phyloP scores from a whole-genome alignment of 2,113 vertebrate genomes.

The Gasterosteus aculeatus region DNA sequence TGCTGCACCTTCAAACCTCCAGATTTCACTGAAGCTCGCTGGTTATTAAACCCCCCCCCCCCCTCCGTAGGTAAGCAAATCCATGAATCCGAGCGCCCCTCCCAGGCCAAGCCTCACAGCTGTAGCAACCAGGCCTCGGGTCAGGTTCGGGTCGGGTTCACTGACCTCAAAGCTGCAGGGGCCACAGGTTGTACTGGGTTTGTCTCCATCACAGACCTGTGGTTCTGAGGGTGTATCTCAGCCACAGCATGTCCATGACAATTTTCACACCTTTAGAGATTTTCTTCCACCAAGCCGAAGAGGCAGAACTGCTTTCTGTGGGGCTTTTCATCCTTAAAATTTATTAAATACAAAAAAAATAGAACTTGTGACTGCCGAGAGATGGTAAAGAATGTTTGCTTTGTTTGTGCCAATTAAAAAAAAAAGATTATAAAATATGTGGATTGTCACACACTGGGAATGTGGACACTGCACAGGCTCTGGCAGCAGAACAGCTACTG shows the following conservation, averaged over 20 bases:
- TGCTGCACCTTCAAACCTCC: slow-evolving; percentile 49
- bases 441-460: neutral
- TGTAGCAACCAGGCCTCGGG: slow-evolving; percentile 28
- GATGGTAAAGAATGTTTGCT: slow-evolving; percentile 28
- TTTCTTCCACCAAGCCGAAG: neutral
- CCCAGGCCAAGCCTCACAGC: neutral
- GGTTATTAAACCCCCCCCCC: slow-evolving; percentile 3
- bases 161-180: slow-evolving; percentile 32
- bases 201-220: slow-evolving; percentile 1
- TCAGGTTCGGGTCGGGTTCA: neutral
- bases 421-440: neutral
- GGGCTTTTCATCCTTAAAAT: slow-evolving; percentile 4
- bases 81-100: neutral
- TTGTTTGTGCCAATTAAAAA: slow-evolving; percentile 30
- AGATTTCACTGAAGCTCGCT: slow-evolving; percentile 22
- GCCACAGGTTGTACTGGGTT: slow-evolving; percentile 19
- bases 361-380: slow-evolving; percentile 30
- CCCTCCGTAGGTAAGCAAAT: too few species aligned
- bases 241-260: neutral
- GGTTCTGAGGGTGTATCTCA: neutral
- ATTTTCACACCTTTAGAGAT: slow-evolving; percentile 5
- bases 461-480: neutral
- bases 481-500: slow-evolving; percentile 10
- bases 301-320: neutral
- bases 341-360: neutral